Percentiles rank a stretch among this genome's conserved stretches.
Conservation (phyloP, 2,797 vertebrate genomes). For the Sebastes flavidus region DNA sequence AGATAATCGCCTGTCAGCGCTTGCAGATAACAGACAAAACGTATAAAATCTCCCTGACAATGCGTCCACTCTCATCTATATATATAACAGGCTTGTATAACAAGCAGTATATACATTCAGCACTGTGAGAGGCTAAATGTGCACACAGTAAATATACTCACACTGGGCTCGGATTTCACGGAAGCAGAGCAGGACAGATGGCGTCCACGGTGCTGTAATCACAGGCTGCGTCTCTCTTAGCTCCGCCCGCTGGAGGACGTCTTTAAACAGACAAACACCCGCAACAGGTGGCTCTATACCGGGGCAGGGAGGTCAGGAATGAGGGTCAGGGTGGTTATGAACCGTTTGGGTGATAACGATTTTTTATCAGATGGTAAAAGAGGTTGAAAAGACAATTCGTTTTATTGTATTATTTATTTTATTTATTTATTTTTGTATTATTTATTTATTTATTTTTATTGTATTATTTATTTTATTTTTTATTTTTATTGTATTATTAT, state of each 20-base stretch:
- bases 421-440: too few relatives aligned
- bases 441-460: too few relatives aligned
- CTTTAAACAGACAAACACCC: conserved; percentile 69
- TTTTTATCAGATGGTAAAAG: neutral
- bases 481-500: too few relatives aligned
- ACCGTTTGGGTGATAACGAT: neutral
- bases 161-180: conserved; percentile 65
- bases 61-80: neutral
- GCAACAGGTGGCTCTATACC: conserved; percentile 74
- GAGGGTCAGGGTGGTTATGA: neutral
- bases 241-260: conserved; percentile 75
- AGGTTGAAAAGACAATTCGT: neutral
- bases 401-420: neutral
- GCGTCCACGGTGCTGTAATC: conserved; percentile 50
- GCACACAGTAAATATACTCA: conserved; percentile 74
- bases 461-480: too few relatives aligned
- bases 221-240: conserved; percentile 42
- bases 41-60: conserved; percentile 22
- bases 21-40: neutral
- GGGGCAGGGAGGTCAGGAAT: neutral
- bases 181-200: conserved; percentile 73
- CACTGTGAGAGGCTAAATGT: conserved; percentile 56
- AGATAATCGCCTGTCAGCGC: conserved; percentile 41
- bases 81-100: too few relatives aligned
- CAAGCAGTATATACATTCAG: neutral